Percentiles rank a stretch among this genome's conserved stretches.
Conservation (phyloP, 30 jellyfish, hydroid and myxozoan species). For the Calvadosia cruxmelitensis region DNA sequence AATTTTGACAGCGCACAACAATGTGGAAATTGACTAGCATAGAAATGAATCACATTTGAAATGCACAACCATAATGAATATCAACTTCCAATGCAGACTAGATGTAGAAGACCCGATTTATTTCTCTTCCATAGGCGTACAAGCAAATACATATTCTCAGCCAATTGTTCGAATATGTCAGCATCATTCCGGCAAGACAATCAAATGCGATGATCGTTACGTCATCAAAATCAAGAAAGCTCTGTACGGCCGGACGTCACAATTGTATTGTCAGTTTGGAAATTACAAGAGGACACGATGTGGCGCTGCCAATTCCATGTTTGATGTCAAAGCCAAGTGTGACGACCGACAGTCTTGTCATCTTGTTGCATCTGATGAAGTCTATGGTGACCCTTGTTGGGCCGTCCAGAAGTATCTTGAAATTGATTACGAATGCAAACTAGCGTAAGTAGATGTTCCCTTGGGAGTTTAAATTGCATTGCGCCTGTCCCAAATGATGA, state of each 20-base stretch:
- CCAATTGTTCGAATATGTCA: background rate
- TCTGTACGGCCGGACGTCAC: background rate
- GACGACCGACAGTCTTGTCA: background rate
- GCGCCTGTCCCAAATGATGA: too few relatives aligned
- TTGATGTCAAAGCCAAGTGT: background rate
- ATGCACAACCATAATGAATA: too few relatives aligned
- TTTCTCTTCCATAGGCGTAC: too few relatives aligned
- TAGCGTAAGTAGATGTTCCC: background rate
- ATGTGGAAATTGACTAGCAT: too few relatives aligned
- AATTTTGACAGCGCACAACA: too few relatives aligned
- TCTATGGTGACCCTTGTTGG: background rate
- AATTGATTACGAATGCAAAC: background rate
- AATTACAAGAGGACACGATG: background rate
- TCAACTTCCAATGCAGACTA: too few relatives aligned
- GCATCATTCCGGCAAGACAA: background rate
- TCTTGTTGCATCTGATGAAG: background rate
- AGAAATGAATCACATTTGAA: too few relatives aligned
- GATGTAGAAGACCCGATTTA: too few relatives aligned
- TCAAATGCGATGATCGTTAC: background rate
- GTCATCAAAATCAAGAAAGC: background rate
- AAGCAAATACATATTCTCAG: too few relatives aligned
- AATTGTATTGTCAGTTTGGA: background rate
- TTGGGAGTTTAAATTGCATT: too few relatives aligned
- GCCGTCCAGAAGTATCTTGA: background rate
- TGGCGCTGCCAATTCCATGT: background rate